Evolutionary conservation across 2,888 invertebrate genomes (phyloP).

Genomic region (Sycophila texana): DNA sequence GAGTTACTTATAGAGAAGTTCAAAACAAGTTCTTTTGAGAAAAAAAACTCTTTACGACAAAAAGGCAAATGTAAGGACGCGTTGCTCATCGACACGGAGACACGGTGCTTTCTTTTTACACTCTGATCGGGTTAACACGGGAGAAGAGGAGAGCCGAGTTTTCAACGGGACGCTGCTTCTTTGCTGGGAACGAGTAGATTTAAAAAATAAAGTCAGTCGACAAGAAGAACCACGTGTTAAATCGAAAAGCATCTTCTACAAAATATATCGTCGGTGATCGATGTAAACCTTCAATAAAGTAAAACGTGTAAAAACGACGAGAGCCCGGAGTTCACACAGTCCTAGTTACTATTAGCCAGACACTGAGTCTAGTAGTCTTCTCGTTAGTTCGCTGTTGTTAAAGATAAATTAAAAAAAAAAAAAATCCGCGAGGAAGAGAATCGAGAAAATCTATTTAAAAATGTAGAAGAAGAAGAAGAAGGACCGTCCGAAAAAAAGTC

Average conservation of each 20-base stretch:
- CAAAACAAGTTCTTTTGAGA: constrained; percentile 19
- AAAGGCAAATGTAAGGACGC: neutral
- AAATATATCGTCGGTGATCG: constrained; percentile 66
- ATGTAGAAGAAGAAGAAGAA: constrained; percentile 44
- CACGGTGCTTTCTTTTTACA: constrained; percentile 34
- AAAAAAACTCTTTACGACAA: neutral
- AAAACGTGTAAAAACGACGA: constrained; percentile 26
- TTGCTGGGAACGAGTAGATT: too few relatives aligned
- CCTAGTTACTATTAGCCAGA: neutral
- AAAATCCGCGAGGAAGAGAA: constrained; percentile 1
- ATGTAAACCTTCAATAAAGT: constrained; percentile 65
- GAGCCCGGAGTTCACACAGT: too few relatives aligned
- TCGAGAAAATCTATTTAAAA: neutral
- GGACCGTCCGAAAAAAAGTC: constrained; percentile 43
- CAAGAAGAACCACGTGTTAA: too few relatives aligned
- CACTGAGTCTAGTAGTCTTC: constrained; percentile 55
- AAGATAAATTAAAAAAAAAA: constrained; percentile 61
- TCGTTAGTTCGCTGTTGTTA: constrained; percentile 71
- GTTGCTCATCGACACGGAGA: constrained; percentile 18
- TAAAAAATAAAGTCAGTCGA: constrained; percentile 15
- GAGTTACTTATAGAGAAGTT: constrained; percentile 10
- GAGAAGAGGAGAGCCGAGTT: constrained; percentile 32
- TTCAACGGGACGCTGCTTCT: constrained; percentile 34
- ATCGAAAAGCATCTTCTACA: constrained; percentile 31
- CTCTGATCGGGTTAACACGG: constrained; percentile 6